These are phyloP conservation scores for Lepidothrix coronata DNA, from an alignment of 2,113 vertebrate genomes.

Conservation along the genomic window DNA sequence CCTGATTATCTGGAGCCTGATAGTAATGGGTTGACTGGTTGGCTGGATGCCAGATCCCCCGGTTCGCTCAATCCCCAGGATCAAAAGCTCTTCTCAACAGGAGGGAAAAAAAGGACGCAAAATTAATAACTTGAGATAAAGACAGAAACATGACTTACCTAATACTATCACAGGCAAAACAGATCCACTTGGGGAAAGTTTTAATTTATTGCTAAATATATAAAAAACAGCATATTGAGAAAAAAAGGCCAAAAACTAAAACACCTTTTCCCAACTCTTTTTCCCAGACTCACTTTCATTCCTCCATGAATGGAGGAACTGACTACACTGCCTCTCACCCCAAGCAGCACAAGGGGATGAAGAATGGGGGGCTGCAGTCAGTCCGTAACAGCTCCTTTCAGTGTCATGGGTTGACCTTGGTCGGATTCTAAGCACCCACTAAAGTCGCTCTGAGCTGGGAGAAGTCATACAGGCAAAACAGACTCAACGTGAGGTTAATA, in stretches of 20 bases:
- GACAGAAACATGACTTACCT: neutral
- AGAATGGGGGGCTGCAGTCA: neutral
- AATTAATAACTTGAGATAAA: neutral
- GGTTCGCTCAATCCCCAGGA: neutral
- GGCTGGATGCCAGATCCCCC: neutral
- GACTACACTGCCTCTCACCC: too few relatives aligned
- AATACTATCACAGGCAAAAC: neutral
- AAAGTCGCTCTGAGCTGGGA: too few relatives aligned
- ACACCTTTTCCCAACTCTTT: accelerated
- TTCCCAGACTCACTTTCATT: neutral
- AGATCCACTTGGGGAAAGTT: neutral
- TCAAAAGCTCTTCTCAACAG: neutral
- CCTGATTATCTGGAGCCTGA: neutral
- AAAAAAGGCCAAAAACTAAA: neutral
- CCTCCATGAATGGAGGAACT: too few relatives aligned
- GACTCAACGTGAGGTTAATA: too few relatives aligned
- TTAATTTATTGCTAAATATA: neutral
- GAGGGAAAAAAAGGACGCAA: neutral
- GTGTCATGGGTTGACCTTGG: too few relatives aligned
- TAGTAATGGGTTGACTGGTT: neutral
- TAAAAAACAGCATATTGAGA: neutral
- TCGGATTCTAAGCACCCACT: too few relatives aligned
- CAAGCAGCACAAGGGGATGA: too few relatives aligned
- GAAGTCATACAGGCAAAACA: too few relatives aligned
- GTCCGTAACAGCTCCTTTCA: neutral